Evolutionary conservation across 2,888 invertebrate genomes (phyloP).

Genomic region (Glyphotaelius pellucidus): DNA sequence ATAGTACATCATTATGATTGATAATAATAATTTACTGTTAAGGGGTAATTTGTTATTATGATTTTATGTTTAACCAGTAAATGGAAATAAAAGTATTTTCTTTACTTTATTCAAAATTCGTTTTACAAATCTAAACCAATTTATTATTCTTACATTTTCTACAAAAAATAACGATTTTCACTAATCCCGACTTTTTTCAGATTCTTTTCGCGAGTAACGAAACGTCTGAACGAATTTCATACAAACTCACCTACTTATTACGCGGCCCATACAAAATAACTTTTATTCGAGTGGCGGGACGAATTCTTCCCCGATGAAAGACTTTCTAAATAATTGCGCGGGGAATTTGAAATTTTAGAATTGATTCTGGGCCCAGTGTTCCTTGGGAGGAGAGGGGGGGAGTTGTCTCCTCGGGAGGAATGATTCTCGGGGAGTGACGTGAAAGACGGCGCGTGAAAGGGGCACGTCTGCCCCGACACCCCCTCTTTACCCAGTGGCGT

Average conservation of each 20-base stretch:
- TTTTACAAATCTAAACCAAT: background rate
- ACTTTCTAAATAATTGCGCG: constrained; percentile 53
- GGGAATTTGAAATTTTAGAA: constrained; percentile 50
- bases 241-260: constrained; percentile 39
- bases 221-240: constrained; percentile 33
- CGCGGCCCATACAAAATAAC: constrained; percentile 38
- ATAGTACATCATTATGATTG: too few relatives aligned
- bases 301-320: constrained; percentile 43
- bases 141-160: background rate
- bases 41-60: too few relatives aligned
- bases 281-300: constrained; percentile 47
- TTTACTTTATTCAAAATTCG: background rate
- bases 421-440: constrained; percentile 51
- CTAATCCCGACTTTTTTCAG: constrained; percentile 12
- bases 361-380: constrained; percentile 38
- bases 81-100: background rate
- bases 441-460: constrained; percentile 57
- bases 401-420: constrained; percentile 50
- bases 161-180: background rate
- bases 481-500: constrained; percentile 10
- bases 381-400: constrained; percentile 16
- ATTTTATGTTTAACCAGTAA: background rate
- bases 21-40: too few relatives aligned
- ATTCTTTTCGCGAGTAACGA: background rate
- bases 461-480: constrained; percentile 53